phyloP scores from a whole-genome alignment of 2,113 vertebrate species.

The Mormyrus lacerda region DNA sequence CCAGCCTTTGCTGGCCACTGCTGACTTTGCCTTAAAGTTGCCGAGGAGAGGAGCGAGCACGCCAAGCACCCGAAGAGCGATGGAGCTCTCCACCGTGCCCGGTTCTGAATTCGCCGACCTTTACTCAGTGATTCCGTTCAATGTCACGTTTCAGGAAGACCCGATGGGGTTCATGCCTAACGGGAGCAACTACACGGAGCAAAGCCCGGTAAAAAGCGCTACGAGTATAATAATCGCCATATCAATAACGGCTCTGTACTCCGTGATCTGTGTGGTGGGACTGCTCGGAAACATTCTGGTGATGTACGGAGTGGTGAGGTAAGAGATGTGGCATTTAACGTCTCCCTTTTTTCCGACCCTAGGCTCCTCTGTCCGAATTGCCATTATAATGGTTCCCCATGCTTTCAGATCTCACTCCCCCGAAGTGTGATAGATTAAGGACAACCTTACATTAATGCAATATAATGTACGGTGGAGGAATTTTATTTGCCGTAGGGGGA shows the following conservation, averaged over 20 bases:
- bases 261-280: constrained; percentile 84
- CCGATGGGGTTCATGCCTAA: constrained; percentile 38
- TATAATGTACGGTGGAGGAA: too few relatives aligned
- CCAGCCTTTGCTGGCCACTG: background rate
- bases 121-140: constrained; percentile 48
- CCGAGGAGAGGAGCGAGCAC: background rate
- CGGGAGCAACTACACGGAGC: constrained; percentile 49
- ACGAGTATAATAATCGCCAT: constrained; percentile 72
- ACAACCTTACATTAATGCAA: background rate
- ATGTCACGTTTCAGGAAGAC: constrained; percentile 45
- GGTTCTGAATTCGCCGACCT: constrained; percentile 46
- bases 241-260: constrained; percentile 86
- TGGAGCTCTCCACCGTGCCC: constrained; percentile 59
- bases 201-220: constrained; percentile 42
- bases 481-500: background rate
- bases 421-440: background rate
- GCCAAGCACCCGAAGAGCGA: constrained; percentile 23
- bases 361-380: background rate
- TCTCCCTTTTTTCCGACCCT: background rate
- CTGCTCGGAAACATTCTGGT: constrained; percentile 88
- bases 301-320: constrained; percentile 94
- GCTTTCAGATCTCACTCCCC: background rate
- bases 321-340: constrained; percentile 41
- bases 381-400: background rate
- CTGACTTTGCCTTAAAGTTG: background rate